Conservation (phyloP, 2,888 invertebrate species). For the Andrena bucephala region DNA sequence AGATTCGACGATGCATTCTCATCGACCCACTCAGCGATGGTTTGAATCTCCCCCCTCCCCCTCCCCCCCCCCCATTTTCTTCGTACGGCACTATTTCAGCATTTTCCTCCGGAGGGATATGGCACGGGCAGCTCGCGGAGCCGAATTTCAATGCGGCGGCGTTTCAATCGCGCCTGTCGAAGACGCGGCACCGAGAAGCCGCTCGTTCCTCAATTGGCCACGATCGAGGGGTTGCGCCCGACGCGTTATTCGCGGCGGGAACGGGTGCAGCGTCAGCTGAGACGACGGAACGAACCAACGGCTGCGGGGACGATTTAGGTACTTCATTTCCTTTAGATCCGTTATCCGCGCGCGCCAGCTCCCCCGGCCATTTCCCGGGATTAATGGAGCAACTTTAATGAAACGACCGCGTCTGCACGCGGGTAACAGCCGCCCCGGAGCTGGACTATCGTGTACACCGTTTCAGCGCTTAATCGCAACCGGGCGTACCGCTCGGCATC, state of each 20-base stretch:
- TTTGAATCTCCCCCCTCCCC: not conserved
- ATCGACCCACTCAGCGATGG: constrained; percentile 8
- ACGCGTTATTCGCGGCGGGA: constrained; percentile 14
- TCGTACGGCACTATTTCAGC: not conserved
- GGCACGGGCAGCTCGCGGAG: constrained; percentile 18
- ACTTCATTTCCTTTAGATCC: constrained; percentile 45
- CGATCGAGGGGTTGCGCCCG: not conserved
- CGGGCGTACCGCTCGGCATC: not conserved
- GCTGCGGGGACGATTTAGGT: constrained; percentile 8
- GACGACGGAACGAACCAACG: constrained; percentile 32
- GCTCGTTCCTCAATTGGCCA: not conserved
- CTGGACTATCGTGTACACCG: constrained; percentile 30
- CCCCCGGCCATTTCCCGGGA: constrained; percentile 31
- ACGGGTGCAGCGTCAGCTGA: not conserved
- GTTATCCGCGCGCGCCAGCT: constrained; percentile 14
- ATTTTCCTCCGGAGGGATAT: not conserved
- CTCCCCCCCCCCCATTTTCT: not conserved
- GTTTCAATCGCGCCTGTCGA: constrained; percentile 7
- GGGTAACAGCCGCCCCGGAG: constrained; percentile 12
- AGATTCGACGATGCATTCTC: not conserved
- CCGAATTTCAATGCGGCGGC: not conserved
- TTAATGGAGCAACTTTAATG: constrained; percentile 60
- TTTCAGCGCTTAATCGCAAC: constrained; percentile 19
- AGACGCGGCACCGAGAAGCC: not conserved
- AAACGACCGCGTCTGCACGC: constrained; percentile 20